Conservation (phyloP, 2,797 vertebrate species). For the Sebastes kiyomatsui region DNA sequence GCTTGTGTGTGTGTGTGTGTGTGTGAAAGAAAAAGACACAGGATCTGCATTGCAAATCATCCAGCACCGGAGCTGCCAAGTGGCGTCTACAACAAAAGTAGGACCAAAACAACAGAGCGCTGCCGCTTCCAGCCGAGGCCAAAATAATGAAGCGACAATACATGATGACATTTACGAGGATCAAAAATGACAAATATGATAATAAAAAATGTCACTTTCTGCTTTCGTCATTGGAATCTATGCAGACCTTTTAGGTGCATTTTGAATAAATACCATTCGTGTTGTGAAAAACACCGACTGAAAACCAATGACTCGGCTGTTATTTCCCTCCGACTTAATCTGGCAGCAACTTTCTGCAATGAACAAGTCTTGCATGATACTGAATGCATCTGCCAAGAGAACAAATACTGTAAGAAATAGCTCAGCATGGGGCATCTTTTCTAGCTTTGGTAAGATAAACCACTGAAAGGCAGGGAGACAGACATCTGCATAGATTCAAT, state of each 20-base stretch:
- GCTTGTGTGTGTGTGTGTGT: neutral
- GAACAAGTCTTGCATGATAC: neutral
- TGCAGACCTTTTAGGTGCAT: neutral
- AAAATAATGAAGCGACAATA: neutral
- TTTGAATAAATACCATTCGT: neutral
- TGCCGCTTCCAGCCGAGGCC: neutral
- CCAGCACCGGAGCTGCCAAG: slow-evolving; percentile 33
- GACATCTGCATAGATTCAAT: neutral
- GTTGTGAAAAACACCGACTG: neutral
- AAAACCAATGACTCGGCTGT: slow-evolving; percentile 22
- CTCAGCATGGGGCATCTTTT: neutral
- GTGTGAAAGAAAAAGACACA: slow-evolving; percentile 5
- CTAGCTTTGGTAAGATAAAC: neutral
- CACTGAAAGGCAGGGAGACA: neutral
- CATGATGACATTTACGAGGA: neutral
- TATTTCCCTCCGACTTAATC: neutral
- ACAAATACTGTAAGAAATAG: neutral
- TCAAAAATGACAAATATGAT: slow-evolving; percentile 7
- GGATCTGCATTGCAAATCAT: slow-evolving; percentile 57
- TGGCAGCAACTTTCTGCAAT: neutral
- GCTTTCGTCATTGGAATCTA: neutral
- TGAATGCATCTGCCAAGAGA: neutral
- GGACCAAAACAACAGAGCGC: slow-evolving; percentile 11
- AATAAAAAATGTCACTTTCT: neutral
- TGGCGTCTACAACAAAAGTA: slow-evolving; percentile 15